A percentile compares a stretch with the other conserved stretches of the same genome.
Conservation (phyloP, 2,797 vertebrate species). For the Lithobates pipiens region DNA sequence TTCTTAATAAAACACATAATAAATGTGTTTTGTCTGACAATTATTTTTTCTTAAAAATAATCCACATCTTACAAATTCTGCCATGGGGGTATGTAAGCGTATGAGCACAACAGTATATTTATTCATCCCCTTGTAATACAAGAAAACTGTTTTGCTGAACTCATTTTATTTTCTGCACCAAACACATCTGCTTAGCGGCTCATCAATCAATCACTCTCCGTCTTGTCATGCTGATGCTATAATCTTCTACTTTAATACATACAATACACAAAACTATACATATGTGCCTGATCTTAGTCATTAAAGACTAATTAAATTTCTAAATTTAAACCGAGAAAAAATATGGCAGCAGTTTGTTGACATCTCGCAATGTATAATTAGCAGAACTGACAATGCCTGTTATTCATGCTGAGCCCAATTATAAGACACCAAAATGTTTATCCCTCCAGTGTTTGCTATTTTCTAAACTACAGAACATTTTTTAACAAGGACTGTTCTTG, state of each 20-base stretch:
- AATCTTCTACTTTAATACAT: neutral
- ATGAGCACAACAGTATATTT: too few species aligned
- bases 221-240: slow-evolving; percentile 7
- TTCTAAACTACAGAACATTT: neutral
- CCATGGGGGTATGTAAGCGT: too few species aligned
- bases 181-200: neutral
- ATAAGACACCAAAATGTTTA: neutral
- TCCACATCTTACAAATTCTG: too few species aligned
- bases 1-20: too few species aligned
- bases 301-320: slow-evolving; percentile 22
- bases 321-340: neutral
- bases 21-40: too few species aligned
- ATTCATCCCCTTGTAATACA: neutral
- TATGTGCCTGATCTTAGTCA: neutral
- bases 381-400: slow-evolving; percentile 20
- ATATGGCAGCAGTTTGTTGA: neutral
- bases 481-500: too few species aligned
- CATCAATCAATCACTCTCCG: neutral
- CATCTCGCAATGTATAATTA: slow-evolving; percentile 23
- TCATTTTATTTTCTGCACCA: neutral
- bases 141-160: neutral
- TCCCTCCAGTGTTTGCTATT: neutral
- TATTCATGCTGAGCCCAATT: slow-evolving; percentile 42
- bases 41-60: too few species aligned
- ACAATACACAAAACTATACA: neutral